Base-by-base conservation (phyloP, 1,140 invertebrate species). In the Stratiolaelaps scimitus region DNA sequence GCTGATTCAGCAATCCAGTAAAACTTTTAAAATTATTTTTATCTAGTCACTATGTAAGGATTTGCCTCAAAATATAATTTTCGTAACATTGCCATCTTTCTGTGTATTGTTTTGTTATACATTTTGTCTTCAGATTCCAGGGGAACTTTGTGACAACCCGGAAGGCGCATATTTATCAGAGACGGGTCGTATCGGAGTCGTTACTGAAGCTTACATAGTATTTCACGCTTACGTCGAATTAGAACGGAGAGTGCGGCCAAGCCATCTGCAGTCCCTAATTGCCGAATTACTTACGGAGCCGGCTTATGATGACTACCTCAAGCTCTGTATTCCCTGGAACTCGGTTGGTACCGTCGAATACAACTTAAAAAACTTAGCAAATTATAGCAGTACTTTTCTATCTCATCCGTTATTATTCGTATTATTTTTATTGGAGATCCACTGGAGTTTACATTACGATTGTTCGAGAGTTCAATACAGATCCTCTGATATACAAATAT, bases 201-300 rank as follows among this genome's bases (percentile, higher is more conserved):
- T 60, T 23, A 23, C 23, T 26, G 53, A 60, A 26, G 53, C 53
- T 23, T 60, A 19, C 23, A 60, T 60, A 15, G 53, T 60, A 17
- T 60, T 60, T 60, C 53, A 60, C 53, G 53, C 53, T 26, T 60
- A 60, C 10, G 34, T 60, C 53, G 53, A 60, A 34, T 34, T 60
- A 23, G 53, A 60, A 29, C 53, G 53, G 17, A 60, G 53, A 26
- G 53, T 60, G 53, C 53, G 53, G 15, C 53, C 53, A 26, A 17
- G 34, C 6, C 26, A 60, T 60, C 26, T 60, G 34, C 23, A n/a
- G 10, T 26, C 53, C 1, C 13, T 60, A 23, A 60, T 60, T 5
- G 26, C 26, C 26, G 15, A 23, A 2, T 26, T 60, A 26, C 34
- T 60, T 15, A 60, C 15, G 53, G 53, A 60, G 20, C 53, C 53